Percentiles rank a stretch among this genome's conserved stretches.
Evolutionary conservation across 2,888 invertebrate genomes (phyloP).

Genomic region (Gonocerus acuteangulatus): DNA sequence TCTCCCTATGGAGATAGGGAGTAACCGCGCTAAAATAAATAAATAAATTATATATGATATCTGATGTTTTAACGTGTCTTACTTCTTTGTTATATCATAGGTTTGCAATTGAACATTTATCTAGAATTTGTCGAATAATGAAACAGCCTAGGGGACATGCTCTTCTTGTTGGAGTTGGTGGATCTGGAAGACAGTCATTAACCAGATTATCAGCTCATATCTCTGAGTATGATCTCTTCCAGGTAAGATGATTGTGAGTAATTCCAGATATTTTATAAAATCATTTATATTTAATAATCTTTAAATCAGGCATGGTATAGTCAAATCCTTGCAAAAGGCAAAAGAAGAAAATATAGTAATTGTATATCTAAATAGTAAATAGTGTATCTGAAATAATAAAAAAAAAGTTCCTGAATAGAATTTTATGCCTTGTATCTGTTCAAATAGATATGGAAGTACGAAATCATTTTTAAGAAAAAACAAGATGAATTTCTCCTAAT

Average conservation of each 20-base stretch:
- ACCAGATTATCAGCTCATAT: constrained; percentile 87
- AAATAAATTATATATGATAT: no score
- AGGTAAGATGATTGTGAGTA: constrained; percentile 44
- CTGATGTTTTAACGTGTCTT: no score
- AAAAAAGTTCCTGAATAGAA: no score
- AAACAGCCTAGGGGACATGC: constrained; percentile 89
- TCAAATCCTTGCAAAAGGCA: neutral
- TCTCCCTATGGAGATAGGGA: no score
- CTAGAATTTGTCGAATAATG: constrained; percentile 79
- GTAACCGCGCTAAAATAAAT: no score
- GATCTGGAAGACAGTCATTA: constrained; percentile 86
- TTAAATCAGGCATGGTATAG: neutral
- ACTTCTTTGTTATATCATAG: constrained; percentile 48
- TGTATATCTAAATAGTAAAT: no score
- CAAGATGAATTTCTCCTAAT: no score
- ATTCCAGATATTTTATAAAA: neutral
- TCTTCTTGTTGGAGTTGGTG: constrained; percentile 83
- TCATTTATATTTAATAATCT: neutral
- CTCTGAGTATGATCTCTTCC: constrained; percentile 83
- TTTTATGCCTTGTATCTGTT: no score
- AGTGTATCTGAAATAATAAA: no score
- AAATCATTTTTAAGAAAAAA: no score
- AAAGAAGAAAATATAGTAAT: neutral
- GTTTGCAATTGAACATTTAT: constrained; percentile 90
- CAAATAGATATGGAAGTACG: no score